These are phyloP conservation scores for Neosilurus hyrtlii DNA, from an alignment of 2,797 vertebrate genomes.

Conservation along the genomic window DNA sequence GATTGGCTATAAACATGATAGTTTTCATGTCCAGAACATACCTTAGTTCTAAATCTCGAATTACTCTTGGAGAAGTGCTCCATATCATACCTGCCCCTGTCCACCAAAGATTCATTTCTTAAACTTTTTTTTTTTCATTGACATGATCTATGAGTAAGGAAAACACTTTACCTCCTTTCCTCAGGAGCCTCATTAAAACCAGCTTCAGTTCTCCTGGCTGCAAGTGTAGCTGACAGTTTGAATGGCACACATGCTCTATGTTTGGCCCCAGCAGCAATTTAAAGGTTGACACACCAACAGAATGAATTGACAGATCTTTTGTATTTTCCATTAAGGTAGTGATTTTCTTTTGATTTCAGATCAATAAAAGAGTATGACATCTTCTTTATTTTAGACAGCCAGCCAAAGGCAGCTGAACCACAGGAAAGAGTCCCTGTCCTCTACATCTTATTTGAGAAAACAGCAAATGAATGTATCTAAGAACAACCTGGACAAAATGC, in stretches of 20 bases:
- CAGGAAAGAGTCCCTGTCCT: constrained; percentile 21
- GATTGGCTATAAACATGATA: neutral
- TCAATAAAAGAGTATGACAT: constrained; percentile 68
- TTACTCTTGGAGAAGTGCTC: neutral
- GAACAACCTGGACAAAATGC: constrained; percentile 48
- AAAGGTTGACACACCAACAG: constrained; percentile 63
- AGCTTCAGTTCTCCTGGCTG: constrained; percentile 48
- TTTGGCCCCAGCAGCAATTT: constrained; percentile 65
- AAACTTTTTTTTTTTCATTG: constrained; percentile 2
- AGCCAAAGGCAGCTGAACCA: constrained; percentile 55
- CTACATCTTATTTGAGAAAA: constrained; percentile 47
- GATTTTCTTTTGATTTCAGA: constrained; percentile 58
- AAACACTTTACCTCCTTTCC: constrained; percentile 4
- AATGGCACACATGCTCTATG: constrained; percentile 58
- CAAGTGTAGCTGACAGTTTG: constrained; percentile 65
- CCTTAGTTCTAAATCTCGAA: neutral
- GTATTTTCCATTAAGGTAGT: constrained; percentile 60
- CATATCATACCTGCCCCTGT: neutral
- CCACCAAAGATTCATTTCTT: neutral
- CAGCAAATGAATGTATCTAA: constrained; percentile 64
- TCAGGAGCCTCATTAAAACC: constrained; percentile 20
- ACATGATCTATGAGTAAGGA: neutral
- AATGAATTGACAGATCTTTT: constrained; percentile 60
- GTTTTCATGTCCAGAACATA: too few relatives aligned
- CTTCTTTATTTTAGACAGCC: constrained; percentile 55